Conservation (phyloP, 2,113 vertebrate species). For the Pithys albifrons region DNA sequence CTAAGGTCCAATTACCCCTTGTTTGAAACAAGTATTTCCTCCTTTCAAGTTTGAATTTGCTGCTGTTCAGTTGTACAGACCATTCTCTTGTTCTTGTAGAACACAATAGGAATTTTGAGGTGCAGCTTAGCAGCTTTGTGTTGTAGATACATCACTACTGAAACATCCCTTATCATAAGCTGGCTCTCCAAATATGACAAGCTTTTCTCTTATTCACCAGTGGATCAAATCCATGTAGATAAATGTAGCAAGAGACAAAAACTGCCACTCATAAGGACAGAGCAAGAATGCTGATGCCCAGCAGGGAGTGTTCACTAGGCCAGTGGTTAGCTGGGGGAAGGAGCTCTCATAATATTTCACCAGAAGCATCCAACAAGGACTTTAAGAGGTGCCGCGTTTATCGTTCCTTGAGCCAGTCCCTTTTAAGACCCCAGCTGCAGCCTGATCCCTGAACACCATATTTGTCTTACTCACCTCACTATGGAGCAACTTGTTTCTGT, state of each 20-base stretch:
- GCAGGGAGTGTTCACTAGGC: not conserved
- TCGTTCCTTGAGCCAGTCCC: not conserved
- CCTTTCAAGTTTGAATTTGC: constrained; percentile 18
- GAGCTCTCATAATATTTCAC: not conserved
- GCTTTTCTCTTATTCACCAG: not conserved
- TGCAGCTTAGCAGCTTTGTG: not conserved
- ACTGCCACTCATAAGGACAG: accelerated
- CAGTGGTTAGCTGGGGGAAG: not conserved
- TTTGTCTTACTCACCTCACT: not conserved
- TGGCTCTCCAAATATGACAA: not conserved
- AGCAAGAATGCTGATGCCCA: not conserved
- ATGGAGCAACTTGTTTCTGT: not conserved
- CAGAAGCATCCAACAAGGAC: not conserved
- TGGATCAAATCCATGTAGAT: not conserved
- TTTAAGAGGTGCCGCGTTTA: not conserved
- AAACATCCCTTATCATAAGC: not conserved
- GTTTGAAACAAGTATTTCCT: constrained; percentile 1
- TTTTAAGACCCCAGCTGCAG: not conserved
- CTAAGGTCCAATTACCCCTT: constrained; percentile 35
- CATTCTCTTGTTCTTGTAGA: not conserved
- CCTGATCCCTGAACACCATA: not conserved
- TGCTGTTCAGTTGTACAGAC: not conserved
- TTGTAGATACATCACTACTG: not conserved
- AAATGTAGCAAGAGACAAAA: not conserved
- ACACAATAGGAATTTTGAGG: not conserved